phyloP scores from a whole-genome alignment of 2,113 vertebrate genomes.

The Polyodon spathula region DNA sequence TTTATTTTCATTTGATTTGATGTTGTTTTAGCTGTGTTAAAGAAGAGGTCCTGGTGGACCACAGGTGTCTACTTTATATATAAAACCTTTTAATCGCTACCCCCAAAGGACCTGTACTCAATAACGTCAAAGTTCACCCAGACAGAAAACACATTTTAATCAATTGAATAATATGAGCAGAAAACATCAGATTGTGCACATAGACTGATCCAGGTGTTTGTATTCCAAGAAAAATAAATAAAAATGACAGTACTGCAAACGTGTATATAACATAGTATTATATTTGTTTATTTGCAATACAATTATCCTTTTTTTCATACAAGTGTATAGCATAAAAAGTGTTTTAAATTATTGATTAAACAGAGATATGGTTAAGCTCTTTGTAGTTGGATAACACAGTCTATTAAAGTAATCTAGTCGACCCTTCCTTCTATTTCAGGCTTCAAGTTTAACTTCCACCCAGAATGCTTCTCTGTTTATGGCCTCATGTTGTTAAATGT shows the following conservation, averaged over 20 bases:
- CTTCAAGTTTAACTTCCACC: background rate
- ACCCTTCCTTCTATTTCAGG: conserved; percentile 22
- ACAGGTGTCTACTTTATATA: conserved; percentile 9
- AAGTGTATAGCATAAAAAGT: background rate
- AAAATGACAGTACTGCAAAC: no score
- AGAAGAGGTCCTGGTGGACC: conserved; percentile 5
- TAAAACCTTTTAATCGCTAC: conserved; percentile 16
- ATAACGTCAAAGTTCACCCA: conserved; percentile 10
- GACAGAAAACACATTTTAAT: background rate
- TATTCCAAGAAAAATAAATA: no score
- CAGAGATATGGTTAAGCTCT: background rate
- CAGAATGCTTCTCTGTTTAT: background rate
- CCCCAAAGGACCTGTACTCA: conserved; percentile 7
- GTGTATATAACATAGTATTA: no score
- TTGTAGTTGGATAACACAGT: background rate
- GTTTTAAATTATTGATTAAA: background rate
- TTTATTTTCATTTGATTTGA: no score
- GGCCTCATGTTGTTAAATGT: background rate
- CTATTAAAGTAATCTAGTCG: background rate
- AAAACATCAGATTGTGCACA: background rate
- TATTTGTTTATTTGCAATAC: no score
- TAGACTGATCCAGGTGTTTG: no score
- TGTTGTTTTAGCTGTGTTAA: conserved; percentile 7
- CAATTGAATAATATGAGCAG: background rate
- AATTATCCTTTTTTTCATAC: no score